phyloP scores from a whole-genome alignment of 1,140 invertebrate species.

The Trichonephila clavata region DNA sequence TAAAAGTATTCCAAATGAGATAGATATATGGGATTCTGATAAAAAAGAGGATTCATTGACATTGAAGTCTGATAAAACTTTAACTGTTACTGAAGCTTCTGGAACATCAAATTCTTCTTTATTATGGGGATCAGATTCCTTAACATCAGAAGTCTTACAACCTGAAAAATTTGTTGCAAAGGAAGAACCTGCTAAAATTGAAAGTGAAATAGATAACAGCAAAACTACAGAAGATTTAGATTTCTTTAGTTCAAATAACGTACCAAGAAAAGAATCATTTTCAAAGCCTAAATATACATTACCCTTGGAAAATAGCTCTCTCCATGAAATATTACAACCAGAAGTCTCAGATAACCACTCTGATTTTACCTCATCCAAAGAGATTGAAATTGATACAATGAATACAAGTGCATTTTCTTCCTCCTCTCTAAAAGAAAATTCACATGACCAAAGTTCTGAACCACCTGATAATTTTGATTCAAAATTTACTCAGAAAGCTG shows the following conservation, averaged over 20 bases:
- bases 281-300: conserved; percentile 71
- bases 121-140: conserved; percentile 33
- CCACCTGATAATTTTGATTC: conserved; percentile 32
- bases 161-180: conserved; percentile 41
- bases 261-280: conserved; percentile 20
- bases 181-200: conserved; percentile 55
- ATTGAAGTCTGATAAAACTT: not conserved
- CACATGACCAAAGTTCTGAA: not conserved
- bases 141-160: conserved; percentile 35
- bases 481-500: conserved; percentile 17
- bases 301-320: conserved; percentile 74
- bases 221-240: not conserved
- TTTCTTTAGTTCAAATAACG: conserved; percentile 15
- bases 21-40: conserved; percentile 46
- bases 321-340: conserved; percentile 55
- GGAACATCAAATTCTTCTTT: conserved; percentile 22
- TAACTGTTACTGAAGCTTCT: not conserved
- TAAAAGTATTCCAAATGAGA: conserved; percentile 22
- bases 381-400: not conserved
- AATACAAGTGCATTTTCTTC: conserved; percentile 42
- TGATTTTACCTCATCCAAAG: not conserved
- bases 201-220: conserved; percentile 20
- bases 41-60: conserved; percentile 24
- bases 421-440: conserved; percentile 45
- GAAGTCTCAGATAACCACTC: not conserved